phyloP scores from a whole-genome alignment of 92 coral and sea anemone species.

The Virgularia gustaviana region DNA sequence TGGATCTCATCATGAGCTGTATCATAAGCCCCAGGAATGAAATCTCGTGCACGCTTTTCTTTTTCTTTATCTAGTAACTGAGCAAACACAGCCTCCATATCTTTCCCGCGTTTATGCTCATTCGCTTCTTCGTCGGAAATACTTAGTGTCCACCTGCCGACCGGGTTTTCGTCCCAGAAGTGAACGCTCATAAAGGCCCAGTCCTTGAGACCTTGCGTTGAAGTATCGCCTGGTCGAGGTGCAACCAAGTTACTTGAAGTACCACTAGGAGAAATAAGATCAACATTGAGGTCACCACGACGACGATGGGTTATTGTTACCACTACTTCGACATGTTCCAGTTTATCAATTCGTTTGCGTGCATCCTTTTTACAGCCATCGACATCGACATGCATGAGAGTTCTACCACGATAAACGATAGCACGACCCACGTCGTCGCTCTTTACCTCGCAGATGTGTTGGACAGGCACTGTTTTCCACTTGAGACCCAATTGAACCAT shows the following conservation, averaged over 20 bases:
- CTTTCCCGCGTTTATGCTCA: no score
- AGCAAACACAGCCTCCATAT: slow-evolving; percentile 78
- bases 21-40: slow-evolving; percentile 68
- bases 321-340: slow-evolving; percentile 78
- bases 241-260: slow-evolving; percentile 70
- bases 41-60: slow-evolving; percentile 51
- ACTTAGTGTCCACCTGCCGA: slow-evolving; percentile 66
- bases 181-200: slow-evolving; percentile 94
- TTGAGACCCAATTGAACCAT: slow-evolving; percentile 67
- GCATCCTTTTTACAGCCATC: slow-evolving; percentile 81
- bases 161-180: slow-evolving; percentile 79
- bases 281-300: slow-evolving; percentile 79
- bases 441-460: slow-evolving; percentile 60
- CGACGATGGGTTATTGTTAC: slow-evolving; percentile 70
- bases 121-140: slow-evolving; percentile 60
- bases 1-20: slow-evolving; percentile 83
- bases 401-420: slow-evolving; percentile 59
- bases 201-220: slow-evolving; percentile 67
- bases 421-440: slow-evolving; percentile 47
- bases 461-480: slow-evolving; percentile 72
- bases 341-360: no score
- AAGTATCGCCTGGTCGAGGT: slow-evolving; percentile 66
- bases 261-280: slow-evolving; percentile 67
- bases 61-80: slow-evolving; percentile 59
- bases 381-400: slow-evolving; percentile 52